A percentile compares a stretch with the other conserved stretches of the same genome.
Evolutionary conservation across 2,888 invertebrate species (phyloP).

Genomic region (Chymomyza amoena): DNA sequence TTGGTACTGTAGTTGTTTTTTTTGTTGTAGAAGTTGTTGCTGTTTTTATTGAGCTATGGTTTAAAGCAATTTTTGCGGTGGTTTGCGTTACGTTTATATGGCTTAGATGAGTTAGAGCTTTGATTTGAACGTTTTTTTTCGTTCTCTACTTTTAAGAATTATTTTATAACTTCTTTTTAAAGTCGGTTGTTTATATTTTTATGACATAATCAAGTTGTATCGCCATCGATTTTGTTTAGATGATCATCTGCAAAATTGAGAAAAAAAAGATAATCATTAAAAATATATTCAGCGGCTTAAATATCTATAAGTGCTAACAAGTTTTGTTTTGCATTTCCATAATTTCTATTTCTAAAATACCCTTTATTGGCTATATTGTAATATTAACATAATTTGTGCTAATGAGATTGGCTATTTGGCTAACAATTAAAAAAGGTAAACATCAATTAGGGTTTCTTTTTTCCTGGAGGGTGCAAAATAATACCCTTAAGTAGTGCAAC

Average conservation of each 20-base stretch:
- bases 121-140: constrained; percentile 1
- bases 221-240: constrained; percentile 32
- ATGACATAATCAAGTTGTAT: constrained; percentile 11
- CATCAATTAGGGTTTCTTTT: neutral
- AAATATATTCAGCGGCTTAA: neutral
- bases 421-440: neutral
- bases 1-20: constrained; percentile 37
- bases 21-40: constrained; percentile 6
- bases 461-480: neutral
- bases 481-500: neutral
- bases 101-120: constrained; percentile 15
- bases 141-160: constrained; percentile 36
- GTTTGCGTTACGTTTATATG: constrained; percentile 52
- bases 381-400: neutral
- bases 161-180: constrained; percentile 40
- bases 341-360: neutral
- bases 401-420: neutral
- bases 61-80: constrained; percentile 63
- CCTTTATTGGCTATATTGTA: neutral
- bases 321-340: neutral
- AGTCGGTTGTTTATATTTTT: constrained; percentile 31
- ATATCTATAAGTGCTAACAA: neutral
- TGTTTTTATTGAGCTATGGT: constrained; percentile 24
- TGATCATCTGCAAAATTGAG: constrained; percentile 50
- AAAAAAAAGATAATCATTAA: neutral